Evolutionary conservation across 2,888 invertebrate genomes (phyloP).

Genomic region (Hyposoter didymator): DNA sequence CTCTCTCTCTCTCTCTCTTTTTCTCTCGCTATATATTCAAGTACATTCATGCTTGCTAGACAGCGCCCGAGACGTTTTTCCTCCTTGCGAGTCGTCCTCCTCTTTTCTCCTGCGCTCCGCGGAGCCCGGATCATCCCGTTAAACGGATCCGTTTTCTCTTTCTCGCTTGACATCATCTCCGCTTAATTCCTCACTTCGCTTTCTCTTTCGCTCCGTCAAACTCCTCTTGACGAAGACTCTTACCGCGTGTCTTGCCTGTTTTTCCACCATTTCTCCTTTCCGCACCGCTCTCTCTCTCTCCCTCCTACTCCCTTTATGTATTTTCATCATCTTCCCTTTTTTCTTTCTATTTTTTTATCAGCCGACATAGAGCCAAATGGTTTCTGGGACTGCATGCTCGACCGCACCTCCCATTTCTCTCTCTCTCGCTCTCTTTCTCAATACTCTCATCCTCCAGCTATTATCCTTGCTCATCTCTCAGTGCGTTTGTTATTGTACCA

Average conservation of each 20-base stretch:
- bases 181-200: constrained; percentile 71
- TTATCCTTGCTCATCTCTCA: constrained; percentile 66
- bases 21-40: constrained; percentile 19
- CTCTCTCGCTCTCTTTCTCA: constrained; percentile 33
- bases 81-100: constrained; percentile 47
- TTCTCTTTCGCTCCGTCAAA: constrained; percentile 70
- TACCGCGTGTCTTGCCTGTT: constrained; percentile 62
- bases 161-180: constrained; percentile 63
- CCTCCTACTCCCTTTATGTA: constrained; percentile 25
- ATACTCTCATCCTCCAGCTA: constrained; percentile 43
- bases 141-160: constrained; percentile 80
- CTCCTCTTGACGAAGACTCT: constrained; percentile 64
- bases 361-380: constrained; percentile 77
- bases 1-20: constrained; percentile 53
- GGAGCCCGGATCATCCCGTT: constrained; percentile 81
- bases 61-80: constrained; percentile 57
- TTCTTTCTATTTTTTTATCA: constrained; percentile 76
- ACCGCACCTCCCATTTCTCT: constrained; percentile 58
- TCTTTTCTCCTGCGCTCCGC: constrained; percentile 57
- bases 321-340: constrained; percentile 61
- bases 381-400: constrained; percentile 79
- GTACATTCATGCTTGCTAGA: constrained; percentile 45
- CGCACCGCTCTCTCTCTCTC: constrained; percentile 60
- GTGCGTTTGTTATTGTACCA: constrained; percentile 65
- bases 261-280: constrained; percentile 59